Evolutionary conservation across 1,140 invertebrate genomes (phyloP), one percentile per base, ranked within the genome.

Genomic region (Cydia amplana): DNA sequence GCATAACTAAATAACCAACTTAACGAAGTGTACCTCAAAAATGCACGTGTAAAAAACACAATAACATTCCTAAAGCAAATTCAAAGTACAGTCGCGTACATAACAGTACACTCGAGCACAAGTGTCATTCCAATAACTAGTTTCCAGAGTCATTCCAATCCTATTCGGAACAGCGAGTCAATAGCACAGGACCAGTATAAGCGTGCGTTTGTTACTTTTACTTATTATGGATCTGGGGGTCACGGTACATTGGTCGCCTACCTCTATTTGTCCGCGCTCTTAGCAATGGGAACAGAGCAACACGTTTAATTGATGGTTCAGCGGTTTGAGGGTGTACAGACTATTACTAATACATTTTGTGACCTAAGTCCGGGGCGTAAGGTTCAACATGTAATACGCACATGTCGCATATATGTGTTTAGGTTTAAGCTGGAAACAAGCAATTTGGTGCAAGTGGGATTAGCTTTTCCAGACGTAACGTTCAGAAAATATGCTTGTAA

Each of bases 111-210:
- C 64, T 65, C 28, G 64, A 28, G 25, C 64, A 65, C 65, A 70
- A 70, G 32, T 70, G 65, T 40, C 65, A 70, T 70, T 70, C 65
- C 32, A 36, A 36, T 70, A 70, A 70, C 65, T 70, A 70, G 65
- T 70, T 70, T 70, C 65, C 65, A 36, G 16, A 36, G 25, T 16
- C 23, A 23, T 60, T 60, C 55, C 55, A 60, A 60, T 23, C 55
- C 16, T 23, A 23, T 10, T n/a, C 20, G 7, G 23, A 23, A n/a
- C 9, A 60, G 55, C 18, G 20, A 60, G 55, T 60, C 20, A 7
- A 20, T n/a, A n/a, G 2, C n/a, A 18, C 2, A 14, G 43, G 43
- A 46, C 14, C 43, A 46, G 43, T 12, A 14, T 46, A 40, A 40
- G 36, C 1, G 36, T 10, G 9, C 9, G 9, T 9, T 40, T 7